Evolutionary conservation across 2,797 vertebrate species (phyloP).

Genomic region (Tarsius wallacei): DNA sequence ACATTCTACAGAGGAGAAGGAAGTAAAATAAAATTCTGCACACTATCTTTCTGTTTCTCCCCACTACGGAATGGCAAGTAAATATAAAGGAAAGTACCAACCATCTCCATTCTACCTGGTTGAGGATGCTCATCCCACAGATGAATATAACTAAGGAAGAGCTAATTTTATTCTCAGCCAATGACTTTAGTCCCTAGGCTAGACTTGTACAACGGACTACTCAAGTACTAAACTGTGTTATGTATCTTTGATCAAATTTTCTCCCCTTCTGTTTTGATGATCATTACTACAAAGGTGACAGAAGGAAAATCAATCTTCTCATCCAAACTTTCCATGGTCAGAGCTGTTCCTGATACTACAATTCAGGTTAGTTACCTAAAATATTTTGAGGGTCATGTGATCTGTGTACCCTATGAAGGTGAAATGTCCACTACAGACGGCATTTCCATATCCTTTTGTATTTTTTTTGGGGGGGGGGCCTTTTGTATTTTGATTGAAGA

Average conservation of each 20-base stretch:
- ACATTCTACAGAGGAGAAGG: neutral
- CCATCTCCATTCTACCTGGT: neutral
- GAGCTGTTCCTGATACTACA: neutral
- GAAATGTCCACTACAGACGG: fast-evolving
- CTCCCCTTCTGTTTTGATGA: neutral
- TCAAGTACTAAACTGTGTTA: neutral
- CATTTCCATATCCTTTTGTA: neutral
- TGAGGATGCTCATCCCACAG: conserved; percentile 11
- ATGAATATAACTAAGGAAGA: conserved; percentile 3
- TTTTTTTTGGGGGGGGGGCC: too few species aligned
- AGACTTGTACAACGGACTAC: neutral
- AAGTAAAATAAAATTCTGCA: neutral
- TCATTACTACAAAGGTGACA: conserved; percentile 45
- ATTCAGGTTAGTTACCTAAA: neutral
- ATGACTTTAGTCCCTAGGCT: neutral
- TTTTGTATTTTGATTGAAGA: neutral
- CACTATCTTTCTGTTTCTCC: neutral
- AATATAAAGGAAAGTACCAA: neutral
- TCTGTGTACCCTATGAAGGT: neutral
- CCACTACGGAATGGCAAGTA: neutral
- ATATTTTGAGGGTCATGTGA: neutral
- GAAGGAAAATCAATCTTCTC: conserved; percentile 23
- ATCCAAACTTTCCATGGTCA: neutral
- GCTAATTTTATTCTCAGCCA: neutral
- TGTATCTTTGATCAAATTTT: neutral